Evolutionary conservation across 1,140 invertebrate species (phyloP), one percentile per base, ranked within the genome.

Genomic region (Capitella teleta): DNA sequence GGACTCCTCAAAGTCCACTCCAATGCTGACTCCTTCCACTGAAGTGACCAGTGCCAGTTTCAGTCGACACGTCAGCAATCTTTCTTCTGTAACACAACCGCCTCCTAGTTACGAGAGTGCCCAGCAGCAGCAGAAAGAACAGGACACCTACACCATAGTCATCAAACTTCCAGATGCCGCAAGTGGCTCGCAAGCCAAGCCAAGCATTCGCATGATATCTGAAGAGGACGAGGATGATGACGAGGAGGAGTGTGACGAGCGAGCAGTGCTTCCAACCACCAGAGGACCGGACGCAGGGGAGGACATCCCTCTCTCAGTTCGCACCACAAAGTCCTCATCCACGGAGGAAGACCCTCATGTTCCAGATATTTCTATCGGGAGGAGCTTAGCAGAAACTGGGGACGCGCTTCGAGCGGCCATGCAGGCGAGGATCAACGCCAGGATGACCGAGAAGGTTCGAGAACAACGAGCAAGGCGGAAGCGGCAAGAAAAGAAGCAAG

Each of bases 401-500:
- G 63, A 67, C 42, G 53, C 58, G 0, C 53, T 54, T n/a, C 58
- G 61, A 50, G 52, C 57, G 26, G 65, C 63, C 26, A 61, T 59
- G 50, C 61, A 67, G 47, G 64, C 58, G 5, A 58, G 59, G 40
- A 55, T 66, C 21, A 64, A 60, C 6, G 54, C 57, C 25, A 59
- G 63, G 49, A 59, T 58, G 28, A 60, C 61, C 0, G 57, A 61
- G 24, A 60, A 61, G 52, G 58, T 59, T 19, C 53, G 57, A 42
- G 54, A 47, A 23, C 53, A 63, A 47, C 34, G 57, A 5, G 58
- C 57, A 5, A 49, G 52, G 6, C 67, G 64, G 55, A 90, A 90
- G 64, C 84, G 84, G 1, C 87, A 92, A 63, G 93, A 98, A 72
- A 88, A 94, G 65, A 93, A 93, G 60, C 88, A 93, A 57, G 95